Evolutionary conservation across 2,113 vertebrate genomes (phyloP).

Genomic region (Passerina amoena): DNA sequence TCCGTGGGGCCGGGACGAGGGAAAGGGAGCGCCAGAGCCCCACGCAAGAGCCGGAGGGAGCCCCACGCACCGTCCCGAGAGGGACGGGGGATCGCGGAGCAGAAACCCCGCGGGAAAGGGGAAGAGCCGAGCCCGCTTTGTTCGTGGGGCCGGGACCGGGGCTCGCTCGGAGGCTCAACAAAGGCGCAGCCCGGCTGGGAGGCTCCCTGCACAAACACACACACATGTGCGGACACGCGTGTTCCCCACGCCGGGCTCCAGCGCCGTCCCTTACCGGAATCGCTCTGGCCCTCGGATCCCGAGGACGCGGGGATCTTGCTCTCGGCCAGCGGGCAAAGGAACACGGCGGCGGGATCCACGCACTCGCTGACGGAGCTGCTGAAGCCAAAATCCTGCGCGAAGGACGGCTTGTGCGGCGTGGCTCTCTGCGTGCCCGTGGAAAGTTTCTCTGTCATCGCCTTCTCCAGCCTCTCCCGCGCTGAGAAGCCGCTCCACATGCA

Average conservation of each 20-base stretch:
- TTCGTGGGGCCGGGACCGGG: conserved; percentile 34
- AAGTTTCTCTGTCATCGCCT: conserved; percentile 80
- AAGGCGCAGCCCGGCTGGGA: not conserved
- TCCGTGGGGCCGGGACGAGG: not conserved
- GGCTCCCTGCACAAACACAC: not conserved
- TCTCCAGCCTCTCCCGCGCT: conserved; percentile 86
- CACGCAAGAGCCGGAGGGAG: not conserved
- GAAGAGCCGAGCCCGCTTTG: not conserved
- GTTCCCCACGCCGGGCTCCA: not conserved
- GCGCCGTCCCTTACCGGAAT: conserved; percentile 86
- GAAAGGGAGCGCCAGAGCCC: not conserved
- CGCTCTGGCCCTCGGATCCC: conserved; percentile 90
- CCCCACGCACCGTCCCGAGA: not conserved
- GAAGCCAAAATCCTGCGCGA: conserved; percentile 63
- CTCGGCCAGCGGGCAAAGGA: conserved; percentile 80
- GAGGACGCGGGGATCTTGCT: conserved; percentile 88
- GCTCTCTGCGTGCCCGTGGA: conserved; percentile 59
- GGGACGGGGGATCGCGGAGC: not conserved
- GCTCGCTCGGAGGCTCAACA: not conserved
- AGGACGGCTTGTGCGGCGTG: conserved; percentile 51
- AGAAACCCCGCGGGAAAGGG: not conserved
- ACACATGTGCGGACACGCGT: not conserved
- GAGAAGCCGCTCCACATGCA: conserved; percentile 98
- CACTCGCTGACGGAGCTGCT: conserved; percentile 75
- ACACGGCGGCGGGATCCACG: conserved; percentile 85